Conservation (phyloP, 35 echinoderm and acorn worm genomes). For the Holothuria glaberrima region DNA sequence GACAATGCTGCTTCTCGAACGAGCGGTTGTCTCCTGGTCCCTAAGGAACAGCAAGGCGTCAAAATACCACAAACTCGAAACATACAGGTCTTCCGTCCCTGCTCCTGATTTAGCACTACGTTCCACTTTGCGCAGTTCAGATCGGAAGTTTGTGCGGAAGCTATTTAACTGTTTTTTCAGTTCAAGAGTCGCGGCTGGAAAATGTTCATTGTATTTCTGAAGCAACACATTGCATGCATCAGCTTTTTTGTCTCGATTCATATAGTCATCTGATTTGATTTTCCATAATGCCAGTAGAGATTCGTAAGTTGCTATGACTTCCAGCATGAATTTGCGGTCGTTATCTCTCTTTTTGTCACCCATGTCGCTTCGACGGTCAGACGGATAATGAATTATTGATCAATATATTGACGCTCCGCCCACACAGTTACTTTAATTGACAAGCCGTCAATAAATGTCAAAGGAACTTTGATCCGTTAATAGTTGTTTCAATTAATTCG, state of each 20-base stretch:
- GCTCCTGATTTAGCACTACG: slow-evolving; percentile 23
- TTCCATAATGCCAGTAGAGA: slow-evolving; percentile 17
- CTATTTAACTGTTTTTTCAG: slow-evolving; percentile 9
- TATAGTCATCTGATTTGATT: slow-evolving; percentile 6
- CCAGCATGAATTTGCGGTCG: not conserved
- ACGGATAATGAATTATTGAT: slow-evolving; percentile 30
- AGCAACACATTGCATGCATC: slow-evolving; percentile 16
- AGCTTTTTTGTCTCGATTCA: slow-evolving; percentile 25
- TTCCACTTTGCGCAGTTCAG: slow-evolving; percentile 19
- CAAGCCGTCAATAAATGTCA: slow-evolving; percentile 25
- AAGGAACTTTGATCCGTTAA: slow-evolving; percentile 29
- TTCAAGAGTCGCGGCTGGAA: not conserved
- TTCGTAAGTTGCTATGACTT: slow-evolving; percentile 18
- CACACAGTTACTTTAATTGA: slow-evolving; percentile 29
- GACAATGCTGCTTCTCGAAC: not conserved
- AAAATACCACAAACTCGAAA: not conserved
- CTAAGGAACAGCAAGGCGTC: not conserved
- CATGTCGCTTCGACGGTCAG: slow-evolving; percentile 22
- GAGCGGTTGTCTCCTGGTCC: not conserved
- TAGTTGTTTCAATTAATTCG: slow-evolving; percentile 6
- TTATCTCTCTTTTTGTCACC: not conserved
- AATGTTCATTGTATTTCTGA: slow-evolving; percentile 18
- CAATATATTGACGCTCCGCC: slow-evolving; percentile 41
- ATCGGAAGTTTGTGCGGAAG: slow-evolving; percentile 1
- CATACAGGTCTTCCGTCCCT: not conserved